Base-by-base conservation (phyloP, 2,888 invertebrate species). In the Dastarcus helophoroides region DNA sequence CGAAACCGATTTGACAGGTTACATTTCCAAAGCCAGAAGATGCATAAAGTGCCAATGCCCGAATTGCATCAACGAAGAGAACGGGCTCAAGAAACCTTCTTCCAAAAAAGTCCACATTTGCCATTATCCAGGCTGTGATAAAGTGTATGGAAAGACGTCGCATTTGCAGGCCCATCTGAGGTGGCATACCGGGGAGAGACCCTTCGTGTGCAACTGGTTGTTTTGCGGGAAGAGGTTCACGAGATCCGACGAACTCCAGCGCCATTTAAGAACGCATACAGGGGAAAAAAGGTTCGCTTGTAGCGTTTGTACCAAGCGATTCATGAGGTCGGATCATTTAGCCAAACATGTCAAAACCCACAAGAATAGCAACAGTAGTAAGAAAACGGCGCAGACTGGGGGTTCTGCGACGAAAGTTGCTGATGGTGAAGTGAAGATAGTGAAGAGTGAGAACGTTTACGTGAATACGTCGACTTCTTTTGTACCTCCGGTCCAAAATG, bases 291-390 rank as follows among this genome's bases (percentile, higher is more conserved):
- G 88, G 17, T 91, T 90, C 56, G 74, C 78, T 2, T 93, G 93
- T 52, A 74, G 77, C 23, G 69, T 79, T n/a, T 93, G 93, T 58
- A 72, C 77, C 21, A 94, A 93, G 57, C 70, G 84, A 27, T 93
- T 93, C 60, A 90, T 89, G 77, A 68, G 93, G 11, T 88, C 88
- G 38, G 93, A 93, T 56, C 93, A 94, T 56, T 68, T 94, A n/a
- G 80, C 79, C 37, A 94, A 93, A 58, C 93, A 93, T 58, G 75
- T 80, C 39, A 90, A 90, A 56, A 93, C 89, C 0, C 93, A 93
- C 47, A 73, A 76, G 14, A 78, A 76, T 41, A 65, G 64, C 2
- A 64, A 71, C 11, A 71, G n/a, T n/a, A n/a, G n/a, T n/a, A n/a
- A n/a, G n/a, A n/a, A n/a, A n/a, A n/a, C n/a, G n/a, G n/a, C n/a